Evolutionary conservation across 2,888 invertebrate species (phyloP), one percentile per base, ranked within the genome.

Genomic region (Alloscopus bannaensis): DNA sequence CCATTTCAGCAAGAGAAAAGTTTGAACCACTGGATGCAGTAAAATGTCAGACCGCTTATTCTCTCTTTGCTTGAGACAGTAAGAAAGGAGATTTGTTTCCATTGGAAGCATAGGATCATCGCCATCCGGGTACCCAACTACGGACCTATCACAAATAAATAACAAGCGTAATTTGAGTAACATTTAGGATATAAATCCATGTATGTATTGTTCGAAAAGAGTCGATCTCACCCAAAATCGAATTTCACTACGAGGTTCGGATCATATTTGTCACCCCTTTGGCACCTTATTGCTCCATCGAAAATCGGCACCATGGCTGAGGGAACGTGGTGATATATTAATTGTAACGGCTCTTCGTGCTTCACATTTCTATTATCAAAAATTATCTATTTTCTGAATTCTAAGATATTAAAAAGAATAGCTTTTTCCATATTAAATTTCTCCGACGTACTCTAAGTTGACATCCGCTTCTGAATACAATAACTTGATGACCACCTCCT

Each of bases 1-100:
- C 83, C 83, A 83, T 69, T 83, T 83, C 3, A 81, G 40, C 28
- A 55, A 57, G 0, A 83, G 20, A 47, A 83, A 83, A 0, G 73
- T 47, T 52, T 81, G 81, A 24, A 83, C 81, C 29, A 83, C 42
- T 13, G 83, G 83, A 62, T 83, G 83, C 0, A 72, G 11, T 1
- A 83, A 40, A 20, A 81, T 80, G 3, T 78, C 78, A n/a, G 70
- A 29, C 18, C 70, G 66, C n/a, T 75, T 82, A 22, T 52, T 11
- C 28, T 71, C 77, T 26, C 70, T 70, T 59, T 72, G 71, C 20
- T 68, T 66, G 1, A 83, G 66, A n/a, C 77, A 64, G 18, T 73
- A 73, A 0, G 69, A 62, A 3, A 83, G 40, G 1, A 83, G 64
- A 26, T 83, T 78, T 1, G 83, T 80, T 62, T 83, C 83, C 22